These are phyloP conservation scores for Vespertilio murinus DNA, from an alignment of 2,797 vertebrate species.

Conservation along the genomic window DNA sequence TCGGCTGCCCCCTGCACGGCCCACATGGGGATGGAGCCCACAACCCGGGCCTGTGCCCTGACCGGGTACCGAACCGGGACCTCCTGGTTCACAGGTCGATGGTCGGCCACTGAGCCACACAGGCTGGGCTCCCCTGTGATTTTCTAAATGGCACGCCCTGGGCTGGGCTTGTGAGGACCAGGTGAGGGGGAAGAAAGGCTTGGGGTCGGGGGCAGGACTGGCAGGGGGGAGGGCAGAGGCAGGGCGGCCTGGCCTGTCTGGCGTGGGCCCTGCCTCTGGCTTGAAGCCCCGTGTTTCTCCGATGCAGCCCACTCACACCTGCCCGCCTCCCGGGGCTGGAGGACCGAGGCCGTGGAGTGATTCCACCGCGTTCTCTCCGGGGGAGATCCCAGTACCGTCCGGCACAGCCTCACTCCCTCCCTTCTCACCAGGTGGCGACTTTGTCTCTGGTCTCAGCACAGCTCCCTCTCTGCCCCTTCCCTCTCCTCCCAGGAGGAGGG, in stretches of 20 bases:
- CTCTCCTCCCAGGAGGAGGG: not conserved
- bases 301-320: not conserved
- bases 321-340: too few relatives aligned
- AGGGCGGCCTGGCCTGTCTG: not conserved
- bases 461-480: not conserved
- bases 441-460: constrained; percentile 1
- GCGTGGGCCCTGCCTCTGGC: not conserved
- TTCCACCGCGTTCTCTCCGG: not conserved
- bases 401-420: not conserved
- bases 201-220: not conserved
- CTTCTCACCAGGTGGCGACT: not conserved
- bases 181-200: not conserved
- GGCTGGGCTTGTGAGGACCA: constrained; percentile 21
- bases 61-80: too few relatives aligned
- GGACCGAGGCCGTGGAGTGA: not conserved
- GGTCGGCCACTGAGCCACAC: too few relatives aligned
- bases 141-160: not conserved
- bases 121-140: not conserved
- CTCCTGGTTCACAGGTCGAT: too few relatives aligned
- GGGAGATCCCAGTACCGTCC: not conserved
- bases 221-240: not conserved
- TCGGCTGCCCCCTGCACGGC: too few relatives aligned
- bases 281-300: not conserved
- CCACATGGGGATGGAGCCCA: too few relatives aligned
- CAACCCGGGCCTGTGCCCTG: too few relatives aligned